Conservation (phyloP, 2,888 invertebrate species). For the Eupithecia dodoneata region DNA sequence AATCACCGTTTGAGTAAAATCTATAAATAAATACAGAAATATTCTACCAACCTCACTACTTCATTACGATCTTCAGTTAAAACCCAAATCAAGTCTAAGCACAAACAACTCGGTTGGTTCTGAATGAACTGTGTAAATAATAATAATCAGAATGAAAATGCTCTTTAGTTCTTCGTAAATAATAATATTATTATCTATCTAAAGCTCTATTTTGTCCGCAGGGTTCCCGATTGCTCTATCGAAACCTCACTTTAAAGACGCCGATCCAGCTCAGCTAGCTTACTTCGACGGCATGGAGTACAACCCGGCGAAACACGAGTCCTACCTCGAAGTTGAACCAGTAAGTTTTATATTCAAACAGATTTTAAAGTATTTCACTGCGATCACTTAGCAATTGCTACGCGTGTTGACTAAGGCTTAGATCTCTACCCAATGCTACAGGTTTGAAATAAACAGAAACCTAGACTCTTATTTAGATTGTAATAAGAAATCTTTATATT, state of each 20-base stretch:
- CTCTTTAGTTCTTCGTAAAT: background rate
- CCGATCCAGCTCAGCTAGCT: constrained; percentile 83
- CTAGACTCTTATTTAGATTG: too few relatives aligned
- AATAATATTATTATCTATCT: background rate
- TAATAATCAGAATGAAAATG: background rate
- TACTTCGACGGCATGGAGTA: constrained; percentile 87
- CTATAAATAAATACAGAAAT: background rate
- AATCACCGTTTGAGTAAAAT: background rate
- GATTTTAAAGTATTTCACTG: background rate
- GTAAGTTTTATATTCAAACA: constrained; percentile 70
- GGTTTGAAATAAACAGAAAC: too few relatives aligned
- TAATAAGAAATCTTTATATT: too few relatives aligned
- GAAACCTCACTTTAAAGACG: constrained; percentile 85
- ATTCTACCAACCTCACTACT: background rate
- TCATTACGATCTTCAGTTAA: background rate
- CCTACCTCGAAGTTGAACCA: constrained; percentile 88
- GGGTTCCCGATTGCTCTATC: constrained; percentile 90
- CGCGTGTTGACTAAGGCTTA: background rate
- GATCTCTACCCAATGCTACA: too few relatives aligned
- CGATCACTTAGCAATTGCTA: background rate
- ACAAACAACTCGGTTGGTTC: background rate
- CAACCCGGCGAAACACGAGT: constrained; percentile 74
- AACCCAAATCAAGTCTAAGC: background rate
- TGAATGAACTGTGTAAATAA: background rate
- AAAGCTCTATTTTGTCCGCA: constrained; percentile 52